Evolutionary conservation across 2,888 invertebrate species (phyloP).

Genomic region (Meta bourneti): DNA sequence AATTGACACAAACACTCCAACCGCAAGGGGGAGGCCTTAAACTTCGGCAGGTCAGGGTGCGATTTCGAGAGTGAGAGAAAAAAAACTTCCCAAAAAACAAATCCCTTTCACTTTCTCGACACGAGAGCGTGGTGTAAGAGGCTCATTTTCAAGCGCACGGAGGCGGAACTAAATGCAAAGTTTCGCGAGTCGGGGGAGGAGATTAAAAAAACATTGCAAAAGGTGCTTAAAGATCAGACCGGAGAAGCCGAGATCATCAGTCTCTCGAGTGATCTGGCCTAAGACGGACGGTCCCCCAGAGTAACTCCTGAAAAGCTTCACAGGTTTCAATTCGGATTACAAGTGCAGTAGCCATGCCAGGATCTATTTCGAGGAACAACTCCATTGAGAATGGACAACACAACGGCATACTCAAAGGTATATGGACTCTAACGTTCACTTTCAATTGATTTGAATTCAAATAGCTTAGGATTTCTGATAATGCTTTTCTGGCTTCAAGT

Average conservation of each 20-base stretch:
- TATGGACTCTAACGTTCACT: background rate
- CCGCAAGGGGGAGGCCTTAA: background rate
- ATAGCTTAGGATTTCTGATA: too few species aligned
- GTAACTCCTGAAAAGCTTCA: background rate
- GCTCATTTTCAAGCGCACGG: constrained; percentile 50
- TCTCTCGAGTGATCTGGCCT: background rate
- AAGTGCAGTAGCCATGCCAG: constrained; percentile 36
- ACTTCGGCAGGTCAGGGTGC: background rate
- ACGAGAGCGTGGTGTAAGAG: constrained; percentile 38
- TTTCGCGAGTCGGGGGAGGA: constrained; percentile 38
- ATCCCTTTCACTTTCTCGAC: constrained; percentile 17
- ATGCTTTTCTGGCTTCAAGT: too few species aligned
- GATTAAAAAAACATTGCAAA: constrained; percentile 32
- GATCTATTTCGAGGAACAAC: constrained; percentile 25
- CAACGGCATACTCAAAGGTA: constrained; percentile 45
- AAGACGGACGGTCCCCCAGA: background rate
- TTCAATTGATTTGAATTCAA: background rate
- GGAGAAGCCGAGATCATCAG: constrained; percentile 24
- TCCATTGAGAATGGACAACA: constrained; percentile 25
- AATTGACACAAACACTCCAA: background rate
- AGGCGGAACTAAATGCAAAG: constrained; percentile 68
- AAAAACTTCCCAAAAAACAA: background rate
- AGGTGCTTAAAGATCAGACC: constrained; percentile 57
- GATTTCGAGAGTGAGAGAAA: background rate
- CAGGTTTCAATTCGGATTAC: constrained; percentile 14